Evolutionary conservation across 2,797 vertebrate genomes (phyloP), one percentile per base, ranked within the genome.

Genomic region (Enteromius thamalakanensis): DNA sequence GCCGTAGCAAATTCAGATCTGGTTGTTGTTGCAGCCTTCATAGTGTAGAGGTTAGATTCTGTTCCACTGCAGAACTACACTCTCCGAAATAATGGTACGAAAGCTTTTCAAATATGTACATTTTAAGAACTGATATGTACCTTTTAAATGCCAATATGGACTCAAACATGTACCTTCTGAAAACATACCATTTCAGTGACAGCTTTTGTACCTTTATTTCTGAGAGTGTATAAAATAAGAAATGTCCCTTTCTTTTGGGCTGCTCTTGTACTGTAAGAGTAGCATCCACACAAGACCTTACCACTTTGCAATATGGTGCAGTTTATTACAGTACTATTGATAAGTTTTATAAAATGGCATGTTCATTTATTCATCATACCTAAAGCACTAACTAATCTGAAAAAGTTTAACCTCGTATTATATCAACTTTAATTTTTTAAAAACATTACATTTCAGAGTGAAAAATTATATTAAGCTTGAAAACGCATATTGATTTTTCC

Each of bases 1-100:
- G 21, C 69, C 19, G 12, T 29, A 51, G 17, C 21, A 37, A 60
- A 69, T 72, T 60, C 62, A 68, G 19, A 58, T 23, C 80, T 37
- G 49, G 23, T 69, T 68, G 37, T 69, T 76, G 58, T 34, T 58
- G 62, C 23, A 67, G 23, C 72, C 23, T 37, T 55, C 15, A 53
- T 7, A 10, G 26, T 53, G 12, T 19, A 10, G 26, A 21, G 32
- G n/a, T 74, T 74, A 8, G 26, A 26, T 81, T 51, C 1, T 6
- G 55, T 62, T 81, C 15, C 15, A 21, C 1, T 72, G 7, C 21
- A 37, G 10, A 17, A 42, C 40, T 42, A 42, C 40, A 42, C 40
- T 42, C 40, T 42, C 8, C 9, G 9, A 42, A 2, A 42, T 2
- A 42, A 42, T 10, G 40, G 9, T 42, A 11, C 40, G 40, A 42